Percentiles rank a stretch among this genome's conserved stretches.
Evolutionary conservation across 2,888 invertebrate genomes (phyloP).

Genomic region (Drosophila borborema): DNA sequence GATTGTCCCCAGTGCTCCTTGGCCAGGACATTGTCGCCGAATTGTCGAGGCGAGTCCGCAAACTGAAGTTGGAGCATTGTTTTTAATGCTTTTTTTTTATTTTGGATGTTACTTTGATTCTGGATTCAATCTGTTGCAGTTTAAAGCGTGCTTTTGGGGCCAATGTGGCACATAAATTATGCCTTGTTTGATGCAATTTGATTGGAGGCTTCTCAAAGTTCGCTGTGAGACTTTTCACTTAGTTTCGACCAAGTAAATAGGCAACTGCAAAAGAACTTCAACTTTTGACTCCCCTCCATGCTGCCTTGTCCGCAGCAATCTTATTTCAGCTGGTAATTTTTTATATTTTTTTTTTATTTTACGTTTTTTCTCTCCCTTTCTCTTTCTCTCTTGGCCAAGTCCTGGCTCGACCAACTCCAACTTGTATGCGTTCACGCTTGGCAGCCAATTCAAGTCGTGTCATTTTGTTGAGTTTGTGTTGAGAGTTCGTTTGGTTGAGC

Average conservation of each 20-base stretch:
- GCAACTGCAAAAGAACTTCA: slow-evolving; percentile 39
- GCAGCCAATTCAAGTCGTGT: slow-evolving; percentile 79
- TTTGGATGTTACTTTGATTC: slow-evolving; percentile 18
- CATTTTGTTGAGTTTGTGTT: slow-evolving; percentile 78
- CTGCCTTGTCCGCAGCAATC: neutral
- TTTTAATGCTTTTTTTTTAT: slow-evolving; percentile 7
- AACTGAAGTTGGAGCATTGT: slow-evolving; percentile 53
- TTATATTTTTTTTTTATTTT: neutral
- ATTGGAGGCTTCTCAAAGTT: slow-evolving; percentile 55
- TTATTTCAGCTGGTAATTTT: slow-evolving; percentile 30
- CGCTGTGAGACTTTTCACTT: slow-evolving; percentile 33
- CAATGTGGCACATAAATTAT: slow-evolving; percentile 67
- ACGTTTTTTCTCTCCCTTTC: neutral
- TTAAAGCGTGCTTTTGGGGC: slow-evolving; percentile 45
- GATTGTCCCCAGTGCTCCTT: neutral
- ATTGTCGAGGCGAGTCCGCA: slow-evolving; percentile 7
- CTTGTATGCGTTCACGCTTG: slow-evolving; percentile 79
- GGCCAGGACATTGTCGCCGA: slow-evolving; percentile 5
- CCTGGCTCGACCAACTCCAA: slow-evolving; percentile 62
- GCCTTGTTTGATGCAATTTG: slow-evolving; percentile 68
- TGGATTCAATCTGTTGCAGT: slow-evolving; percentile 51
- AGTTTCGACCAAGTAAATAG: slow-evolving; percentile 40
- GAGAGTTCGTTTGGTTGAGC: slow-evolving; percentile 63
- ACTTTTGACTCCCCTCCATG: slow-evolving; percentile 10
- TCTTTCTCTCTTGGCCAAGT: slow-evolving; percentile 55